These are phyloP conservation scores for Phytoseiulus persimilis DNA, from an alignment of 2,888 invertebrate genomes.

Conservation along the genomic window DNA sequence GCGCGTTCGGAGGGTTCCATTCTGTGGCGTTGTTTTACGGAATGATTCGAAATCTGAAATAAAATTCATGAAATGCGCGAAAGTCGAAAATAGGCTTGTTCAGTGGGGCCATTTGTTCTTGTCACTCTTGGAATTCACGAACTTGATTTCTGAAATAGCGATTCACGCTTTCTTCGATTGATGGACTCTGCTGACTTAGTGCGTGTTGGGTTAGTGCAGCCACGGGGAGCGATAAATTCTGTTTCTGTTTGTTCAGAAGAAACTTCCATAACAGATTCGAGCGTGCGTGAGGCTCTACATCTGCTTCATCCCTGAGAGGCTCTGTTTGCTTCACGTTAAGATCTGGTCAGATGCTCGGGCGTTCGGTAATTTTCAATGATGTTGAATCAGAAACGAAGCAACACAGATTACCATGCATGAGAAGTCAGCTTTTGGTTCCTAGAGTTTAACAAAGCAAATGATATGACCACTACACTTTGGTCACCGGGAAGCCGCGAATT, in stretches of 20 bases:
- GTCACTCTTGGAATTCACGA: background rate
- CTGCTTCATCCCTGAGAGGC: background rate
- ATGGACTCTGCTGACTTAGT: conserved; percentile 5
- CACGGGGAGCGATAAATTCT: background rate
- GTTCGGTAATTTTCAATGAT: background rate
- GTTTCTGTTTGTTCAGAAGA: background rate
- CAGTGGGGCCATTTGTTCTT: background rate
- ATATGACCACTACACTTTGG: no score
- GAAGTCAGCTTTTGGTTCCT: no score
- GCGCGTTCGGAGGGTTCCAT: background rate
- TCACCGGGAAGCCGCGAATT: no score
- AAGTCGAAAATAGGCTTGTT: background rate
- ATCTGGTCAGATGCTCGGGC: background rate
- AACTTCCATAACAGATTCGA: background rate
- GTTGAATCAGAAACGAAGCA: background rate
- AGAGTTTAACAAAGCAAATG: no score
- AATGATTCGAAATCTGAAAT: background rate
- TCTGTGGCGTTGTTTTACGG: background rate
- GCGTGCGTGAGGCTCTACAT: background rate
- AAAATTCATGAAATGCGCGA: background rate
- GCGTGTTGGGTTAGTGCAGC: background rate
- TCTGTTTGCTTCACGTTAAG: background rate
- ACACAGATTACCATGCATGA: background rate
- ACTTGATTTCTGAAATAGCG: background rate
- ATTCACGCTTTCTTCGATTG: background rate